A percentile compares a stretch with the other conserved stretches of the same genome.
Conservation (phyloP, 2,797 vertebrate species). For the Rhinoraja longicauda region DNA sequence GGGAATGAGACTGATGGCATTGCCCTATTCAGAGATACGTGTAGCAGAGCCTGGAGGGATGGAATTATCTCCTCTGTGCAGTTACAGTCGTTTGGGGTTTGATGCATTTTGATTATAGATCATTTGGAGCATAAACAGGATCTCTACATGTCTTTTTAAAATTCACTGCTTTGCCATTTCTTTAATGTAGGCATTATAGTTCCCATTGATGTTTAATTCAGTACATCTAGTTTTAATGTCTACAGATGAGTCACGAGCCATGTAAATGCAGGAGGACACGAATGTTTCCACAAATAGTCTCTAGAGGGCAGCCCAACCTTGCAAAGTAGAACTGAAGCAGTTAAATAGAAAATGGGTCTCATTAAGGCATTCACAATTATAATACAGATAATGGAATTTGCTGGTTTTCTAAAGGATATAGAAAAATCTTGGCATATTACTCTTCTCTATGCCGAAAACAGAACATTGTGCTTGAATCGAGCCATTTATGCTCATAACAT, state of each 20-base stretch:
- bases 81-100: not conserved
- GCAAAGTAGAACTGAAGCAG: slow-evolving; percentile 23
- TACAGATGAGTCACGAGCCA: not conserved
- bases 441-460: not conserved
- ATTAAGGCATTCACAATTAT: slow-evolving; percentile 10
- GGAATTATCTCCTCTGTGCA: no score
- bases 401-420: slow-evolving; percentile 3
- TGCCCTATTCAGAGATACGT: no score
- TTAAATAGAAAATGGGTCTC: slow-evolving; percentile 34
- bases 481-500: slow-evolving; percentile 18
- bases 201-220: slow-evolving; percentile 18
- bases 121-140: not conserved
- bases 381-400: slow-evolving; percentile 3
- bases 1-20: no score
- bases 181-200: not conserved
- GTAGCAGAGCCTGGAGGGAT: no score
- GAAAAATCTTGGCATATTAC: not conserved
- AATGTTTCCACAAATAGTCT: slow-evolving; percentile 30
- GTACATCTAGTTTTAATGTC: not conserved
- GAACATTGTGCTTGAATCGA: not conserved
- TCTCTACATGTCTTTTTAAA: not conserved
- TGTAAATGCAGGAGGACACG: slow-evolving; percentile 11
- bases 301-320: slow-evolving; percentile 34
- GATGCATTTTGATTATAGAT: not conserved
- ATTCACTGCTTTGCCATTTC: not conserved